Percentiles rank a stretch among this genome's conserved stretches.
These are phyloP conservation scores for Drosophila pachea DNA, from an alignment of 1,140 invertebrate species.

Conservation along the genomic window DNA sequence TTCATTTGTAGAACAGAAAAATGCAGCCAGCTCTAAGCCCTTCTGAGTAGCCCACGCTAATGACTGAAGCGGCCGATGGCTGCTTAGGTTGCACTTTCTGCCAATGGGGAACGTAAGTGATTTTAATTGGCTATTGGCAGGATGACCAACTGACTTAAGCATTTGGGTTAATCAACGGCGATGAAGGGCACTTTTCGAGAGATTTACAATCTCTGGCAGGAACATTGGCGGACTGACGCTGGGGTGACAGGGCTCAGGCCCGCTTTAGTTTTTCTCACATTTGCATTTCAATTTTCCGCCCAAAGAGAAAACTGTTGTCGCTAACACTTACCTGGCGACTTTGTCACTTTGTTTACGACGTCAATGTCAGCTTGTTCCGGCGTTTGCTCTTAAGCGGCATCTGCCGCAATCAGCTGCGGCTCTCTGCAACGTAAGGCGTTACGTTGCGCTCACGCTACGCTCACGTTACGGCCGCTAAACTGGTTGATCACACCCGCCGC, in stretches of 20 bases:
- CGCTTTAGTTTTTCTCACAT: conserved; percentile 35
- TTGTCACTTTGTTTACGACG: conserved; percentile 39
- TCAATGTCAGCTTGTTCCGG: conserved; percentile 30
- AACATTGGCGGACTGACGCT: conserved; percentile 26
- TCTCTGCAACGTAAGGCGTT: conserved; percentile 53
- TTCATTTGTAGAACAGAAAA: no score
- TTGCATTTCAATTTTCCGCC: conserved; percentile 39
- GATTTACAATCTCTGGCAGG: conserved; percentile 28
- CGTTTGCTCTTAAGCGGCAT: conserved; percentile 21
- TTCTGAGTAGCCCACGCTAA: no score
- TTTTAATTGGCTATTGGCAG: conserved; percentile 6
- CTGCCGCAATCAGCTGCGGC: conserved; percentile 19
- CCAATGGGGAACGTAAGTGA: conserved; percentile 54
- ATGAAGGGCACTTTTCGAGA: conserved; percentile 13
- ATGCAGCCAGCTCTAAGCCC: no score
- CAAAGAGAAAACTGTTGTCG: conserved; percentile 43
- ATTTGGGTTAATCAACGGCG: conserved; percentile 23
- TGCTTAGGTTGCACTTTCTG: not conserved
- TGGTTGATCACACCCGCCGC: conserved; percentile 71
- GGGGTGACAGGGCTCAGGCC: conserved; percentile 4
- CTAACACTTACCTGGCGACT: conserved; percentile 18
- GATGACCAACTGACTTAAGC: conserved; percentile 2
- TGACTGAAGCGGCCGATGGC: no score
- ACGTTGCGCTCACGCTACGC: conserved; percentile 33
- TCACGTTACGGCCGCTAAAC: conserved; percentile 41